Evolutionary conservation across 2,888 invertebrate species (phyloP).

Genomic region (Mylabris sibirica): DNA sequence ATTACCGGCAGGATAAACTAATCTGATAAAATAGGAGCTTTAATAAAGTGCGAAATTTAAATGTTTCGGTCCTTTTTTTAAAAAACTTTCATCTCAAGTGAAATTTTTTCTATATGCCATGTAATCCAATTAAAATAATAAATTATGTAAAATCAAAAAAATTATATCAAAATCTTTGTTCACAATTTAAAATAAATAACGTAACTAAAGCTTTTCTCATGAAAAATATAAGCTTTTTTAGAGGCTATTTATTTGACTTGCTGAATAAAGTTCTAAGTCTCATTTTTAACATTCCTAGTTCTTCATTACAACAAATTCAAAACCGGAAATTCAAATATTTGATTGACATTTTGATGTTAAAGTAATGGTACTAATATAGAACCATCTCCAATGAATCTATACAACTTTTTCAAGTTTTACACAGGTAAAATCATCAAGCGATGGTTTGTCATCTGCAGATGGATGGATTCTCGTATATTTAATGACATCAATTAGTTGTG

Average conservation of each 20-base stretch:
- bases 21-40: not conserved
- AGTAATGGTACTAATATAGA: not conserved
- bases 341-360: conserved; percentile 29
- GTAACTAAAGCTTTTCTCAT: too few relatives aligned
- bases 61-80: not conserved
- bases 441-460: conserved; percentile 34
- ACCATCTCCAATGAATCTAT: not conserved
- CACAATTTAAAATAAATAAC: too few relatives aligned
- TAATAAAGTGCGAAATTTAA: not conserved
- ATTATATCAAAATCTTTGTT: too few relatives aligned
- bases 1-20: not conserved
- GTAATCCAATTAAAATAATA: too few relatives aligned
- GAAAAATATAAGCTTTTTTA: too few relatives aligned
- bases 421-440: conserved; percentile 29
- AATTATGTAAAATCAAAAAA: not conserved
- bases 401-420: conserved; percentile 13
- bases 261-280: too few relatives aligned
- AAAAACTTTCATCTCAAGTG: not conserved
- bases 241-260: too few relatives aligned
- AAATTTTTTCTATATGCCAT: not conserved
- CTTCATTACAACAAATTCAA: not conserved
- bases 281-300: too few relatives aligned
- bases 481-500: conserved; percentile 42
- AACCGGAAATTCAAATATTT: not conserved
- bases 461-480: conserved; percentile 33